Percentiles rank a stretch among this genome's conserved stretches.
These are phyloP conservation scores for Protosalanx chinensis DNA, from an alignment of 2,797 vertebrate species.

Conservation along the genomic window DNA sequence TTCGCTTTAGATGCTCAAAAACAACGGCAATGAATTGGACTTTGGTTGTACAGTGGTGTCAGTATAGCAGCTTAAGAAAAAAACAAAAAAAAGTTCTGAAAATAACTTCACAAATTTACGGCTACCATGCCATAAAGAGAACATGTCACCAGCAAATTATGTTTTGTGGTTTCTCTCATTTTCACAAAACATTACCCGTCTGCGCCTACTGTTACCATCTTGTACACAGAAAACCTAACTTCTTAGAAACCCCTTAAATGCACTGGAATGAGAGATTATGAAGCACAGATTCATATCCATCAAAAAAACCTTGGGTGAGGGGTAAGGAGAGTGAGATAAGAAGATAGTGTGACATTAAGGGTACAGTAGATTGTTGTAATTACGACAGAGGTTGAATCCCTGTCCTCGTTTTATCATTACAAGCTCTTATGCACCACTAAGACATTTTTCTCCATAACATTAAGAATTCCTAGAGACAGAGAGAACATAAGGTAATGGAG, in stretches of 20 bases:
- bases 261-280: conserved; percentile 46
- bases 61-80: conserved; percentile 33
- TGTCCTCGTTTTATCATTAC: too few relatives aligned
- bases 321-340: neutral
- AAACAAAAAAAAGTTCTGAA: conserved; percentile 21
- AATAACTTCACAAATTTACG: conserved; percentile 25
- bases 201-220: conserved; percentile 7
- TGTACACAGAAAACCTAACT: conserved; percentile 37
- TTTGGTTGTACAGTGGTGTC: conserved; percentile 31
- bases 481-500: neutral
- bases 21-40: conserved; percentile 9
- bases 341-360: neutral
- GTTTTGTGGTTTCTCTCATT: neutral
- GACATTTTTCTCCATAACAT: too few relatives aligned
- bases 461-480: neutral
- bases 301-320: neutral
- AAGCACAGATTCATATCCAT: neutral
- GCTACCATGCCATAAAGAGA: conserved; percentile 30
- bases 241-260: conserved; percentile 32
- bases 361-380: neutral
- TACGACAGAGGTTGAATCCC: too few relatives aligned
- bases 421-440: too few relatives aligned
- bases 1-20: conserved; percentile 3
- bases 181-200: neutral
- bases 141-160: conserved; percentile 7